Percentiles rank a stretch among this genome's conserved stretches.
phyloP scores from a whole-genome alignment of 2,113 vertebrate species.

The Alaudala cheleensis region DNA sequence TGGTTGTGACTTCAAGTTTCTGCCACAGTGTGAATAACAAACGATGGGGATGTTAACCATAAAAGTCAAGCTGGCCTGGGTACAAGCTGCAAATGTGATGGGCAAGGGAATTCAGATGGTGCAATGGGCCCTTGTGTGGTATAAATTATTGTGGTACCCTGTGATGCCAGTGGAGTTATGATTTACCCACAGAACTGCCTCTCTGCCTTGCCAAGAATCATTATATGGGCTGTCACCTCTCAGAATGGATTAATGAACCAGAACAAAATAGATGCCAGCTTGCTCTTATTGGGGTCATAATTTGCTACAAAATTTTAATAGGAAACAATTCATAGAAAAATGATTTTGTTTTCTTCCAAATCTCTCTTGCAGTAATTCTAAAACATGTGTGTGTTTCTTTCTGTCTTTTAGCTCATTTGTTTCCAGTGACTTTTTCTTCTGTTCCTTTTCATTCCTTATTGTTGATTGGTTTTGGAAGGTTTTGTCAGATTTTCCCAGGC shows the following conservation, averaged over 20 bases:
- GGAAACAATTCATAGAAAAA: background rate
- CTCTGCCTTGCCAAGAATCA: constrained; percentile 12
- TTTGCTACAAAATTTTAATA: background rate
- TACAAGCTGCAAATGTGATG: background rate
- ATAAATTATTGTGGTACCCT: background rate
- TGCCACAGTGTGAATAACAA: background rate
- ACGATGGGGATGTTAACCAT: background rate
- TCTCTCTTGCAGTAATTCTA: background rate
- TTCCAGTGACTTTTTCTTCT: background rate
- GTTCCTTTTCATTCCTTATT: background rate
- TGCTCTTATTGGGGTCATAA: background rate
- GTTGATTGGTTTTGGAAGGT: background rate
- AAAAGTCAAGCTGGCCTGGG: background rate
- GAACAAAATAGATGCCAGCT: background rate
- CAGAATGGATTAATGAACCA: background rate
- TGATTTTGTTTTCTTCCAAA: background rate
- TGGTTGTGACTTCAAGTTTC: background rate
- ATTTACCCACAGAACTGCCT: background rate
- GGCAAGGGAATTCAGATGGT: background rate
- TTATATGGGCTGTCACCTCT: background rate
- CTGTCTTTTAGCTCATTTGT: background rate
- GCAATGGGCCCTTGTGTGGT: background rate
- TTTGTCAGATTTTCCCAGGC: background rate
- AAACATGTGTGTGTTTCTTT: background rate
- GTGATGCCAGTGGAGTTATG: background rate